Base-by-base conservation (phyloP, 2,888 invertebrate species). In the Amphipoea oculea region DNA sequence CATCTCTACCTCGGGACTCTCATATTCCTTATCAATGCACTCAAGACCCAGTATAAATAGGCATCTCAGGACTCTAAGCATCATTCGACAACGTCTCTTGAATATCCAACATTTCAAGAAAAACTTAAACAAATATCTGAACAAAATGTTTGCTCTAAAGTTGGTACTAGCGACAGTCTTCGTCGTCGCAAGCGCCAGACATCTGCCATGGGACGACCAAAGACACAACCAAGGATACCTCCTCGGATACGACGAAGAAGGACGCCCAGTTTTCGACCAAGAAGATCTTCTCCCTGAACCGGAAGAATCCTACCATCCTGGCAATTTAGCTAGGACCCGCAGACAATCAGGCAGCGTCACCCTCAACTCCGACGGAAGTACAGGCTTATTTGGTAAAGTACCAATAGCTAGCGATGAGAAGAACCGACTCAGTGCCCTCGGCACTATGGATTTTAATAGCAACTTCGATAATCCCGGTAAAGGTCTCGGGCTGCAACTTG, bases 341-440 rank as follows among this genome's bases (percentile, higher is more conserved):
- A 76, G 86, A 67, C 79, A 76, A 20, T 80, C 88, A 14, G 40
- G 48, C 36, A 87, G 86, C 23, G 62, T 79, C 3, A 72, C 77
- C 12, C 69, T 88, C 0, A 71, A 88, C 7, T 77, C 88, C 9
- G 83, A 86, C 5, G 88, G 80, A 0, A 77, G 70, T 14, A 3
- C 80, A 12, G 84, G 73, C 40, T 36, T 80, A n/a, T 9, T 57
- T 14, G 84, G 62, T 5, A 70, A 62, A 66, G 20, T 88, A 7
- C 86, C 88, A 20, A 36, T 88, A 40, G 45, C 40, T 66, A 0
- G 14, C 4, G 42, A 62, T 1, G 81, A 83, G 14, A 86, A 71
- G 17, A 86, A 86, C 45, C 42, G 20, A 45, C 68, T 88, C 42
- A 87, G 71, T 20, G 84, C 78, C 11, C 12, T 84, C 2, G 84